Conservation (phyloP, 2,888 invertebrate species). For the Protophormia terraenovae region DNA sequence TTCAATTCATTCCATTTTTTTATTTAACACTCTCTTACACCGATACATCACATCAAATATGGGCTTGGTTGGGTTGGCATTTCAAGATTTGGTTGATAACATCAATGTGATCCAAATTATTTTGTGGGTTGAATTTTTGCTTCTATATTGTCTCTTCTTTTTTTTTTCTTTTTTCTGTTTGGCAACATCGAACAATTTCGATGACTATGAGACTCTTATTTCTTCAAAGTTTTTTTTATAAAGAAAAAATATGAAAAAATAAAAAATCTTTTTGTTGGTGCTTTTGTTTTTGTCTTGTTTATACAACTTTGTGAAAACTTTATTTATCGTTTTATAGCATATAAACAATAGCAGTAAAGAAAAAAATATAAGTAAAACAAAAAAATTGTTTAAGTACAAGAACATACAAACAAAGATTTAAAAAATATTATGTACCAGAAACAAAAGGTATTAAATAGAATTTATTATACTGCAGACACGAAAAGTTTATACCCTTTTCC, state of each 20-base stretch:
- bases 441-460: too few species aligned
- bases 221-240: not conserved
- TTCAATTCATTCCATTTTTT: not conserved
- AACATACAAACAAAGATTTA: not conserved
- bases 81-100: constrained; percentile 7
- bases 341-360: constrained; percentile 29
- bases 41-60: not conserved
- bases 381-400: not conserved
- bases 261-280: not conserved
- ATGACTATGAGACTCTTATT: constrained; percentile 17
- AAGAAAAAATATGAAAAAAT: not conserved
- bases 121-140: not conserved
- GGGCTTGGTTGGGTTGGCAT: constrained; percentile 41
- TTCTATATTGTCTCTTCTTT: not conserved
- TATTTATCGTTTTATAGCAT: constrained; percentile 70
- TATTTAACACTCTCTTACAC: not conserved
- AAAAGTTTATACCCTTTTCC: not conserved
- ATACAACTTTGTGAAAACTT: constrained; percentile 74
- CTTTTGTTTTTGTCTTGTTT: constrained; percentile 70
- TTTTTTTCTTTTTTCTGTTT: not conserved
- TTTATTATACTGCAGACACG: too few species aligned
- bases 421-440: not conserved
- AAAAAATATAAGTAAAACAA: constrained; percentile 36
- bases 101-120: constrained; percentile 36
- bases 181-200: constrained; percentile 1